Evolutionary conservation across 1,140 invertebrate species (phyloP).

Genomic region (Heliconius hermathena): DNA sequence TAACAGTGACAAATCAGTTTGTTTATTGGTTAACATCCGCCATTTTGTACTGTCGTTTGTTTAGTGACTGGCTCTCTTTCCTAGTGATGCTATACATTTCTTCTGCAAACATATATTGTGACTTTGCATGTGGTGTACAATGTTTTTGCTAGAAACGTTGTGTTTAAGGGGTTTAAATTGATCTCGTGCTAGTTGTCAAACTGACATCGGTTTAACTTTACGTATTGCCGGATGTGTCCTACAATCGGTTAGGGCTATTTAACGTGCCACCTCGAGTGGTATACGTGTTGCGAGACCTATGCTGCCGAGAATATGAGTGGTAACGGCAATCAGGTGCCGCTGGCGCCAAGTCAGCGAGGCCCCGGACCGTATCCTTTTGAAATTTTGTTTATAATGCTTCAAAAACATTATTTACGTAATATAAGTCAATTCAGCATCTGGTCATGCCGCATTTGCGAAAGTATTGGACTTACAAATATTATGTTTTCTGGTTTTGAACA

Average conservation of each 20-base stretch:
- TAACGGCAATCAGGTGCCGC: constrained; percentile 79
- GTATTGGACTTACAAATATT: not conserved
- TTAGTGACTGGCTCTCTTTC: constrained; percentile 76
- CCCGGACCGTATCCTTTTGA: constrained; percentile 78
- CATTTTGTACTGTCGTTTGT: constrained; percentile 81
- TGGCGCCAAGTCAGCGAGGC: constrained; percentile 74
- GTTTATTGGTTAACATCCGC: constrained; percentile 81
- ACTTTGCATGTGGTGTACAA: constrained; percentile 72
- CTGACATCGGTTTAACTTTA: constrained; percentile 74
- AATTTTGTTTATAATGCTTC: constrained; percentile 53
- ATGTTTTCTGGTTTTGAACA: not conserved
- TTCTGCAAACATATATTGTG: constrained; percentile 66
- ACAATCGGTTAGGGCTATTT: constrained; percentile 79
- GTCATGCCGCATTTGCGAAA: constrained; percentile 69
- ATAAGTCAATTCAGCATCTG: constrained; percentile 68
- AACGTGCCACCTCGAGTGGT: constrained; percentile 80
- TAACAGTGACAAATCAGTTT: constrained; percentile 76
- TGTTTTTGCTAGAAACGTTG: constrained; percentile 77
- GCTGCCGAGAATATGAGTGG: constrained; percentile 79
- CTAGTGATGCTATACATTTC: constrained; percentile 73
- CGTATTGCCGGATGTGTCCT: constrained; percentile 80
- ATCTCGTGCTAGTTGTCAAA: constrained; percentile 74
- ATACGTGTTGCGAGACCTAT: constrained; percentile 79
- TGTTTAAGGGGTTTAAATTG: constrained; percentile 66
- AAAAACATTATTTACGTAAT: constrained; percentile 78